A percentile compares a stretch with the other conserved stretches of the same genome.
Evolutionary conservation across 2,888 invertebrate genomes (phyloP).

Genomic region (Octonoba sinensis): DNA sequence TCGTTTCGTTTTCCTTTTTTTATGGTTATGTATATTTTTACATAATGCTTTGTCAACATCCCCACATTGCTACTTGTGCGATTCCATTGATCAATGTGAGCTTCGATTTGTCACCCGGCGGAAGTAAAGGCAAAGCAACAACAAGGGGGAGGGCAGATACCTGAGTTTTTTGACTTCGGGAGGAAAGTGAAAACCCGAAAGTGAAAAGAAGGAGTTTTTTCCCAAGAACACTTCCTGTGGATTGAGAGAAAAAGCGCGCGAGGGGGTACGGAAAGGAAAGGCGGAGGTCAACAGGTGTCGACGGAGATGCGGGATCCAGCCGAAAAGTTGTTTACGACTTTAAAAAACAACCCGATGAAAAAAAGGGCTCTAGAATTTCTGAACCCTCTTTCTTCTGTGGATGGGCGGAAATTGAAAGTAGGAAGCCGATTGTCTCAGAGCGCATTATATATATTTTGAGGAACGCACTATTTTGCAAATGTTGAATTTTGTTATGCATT

Average conservation of each 20-base stretch:
- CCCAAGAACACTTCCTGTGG: conserved; percentile 51
- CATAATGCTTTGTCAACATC: background rate
- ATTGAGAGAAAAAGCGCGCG: conserved; percentile 35
- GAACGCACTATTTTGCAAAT: too few relatives aligned
- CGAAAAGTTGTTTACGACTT: conserved; percentile 57
- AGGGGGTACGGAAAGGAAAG: conserved; percentile 20
- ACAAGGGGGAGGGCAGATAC: background rate
- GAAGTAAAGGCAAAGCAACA: conserved; percentile 26
- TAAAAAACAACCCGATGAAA: conserved; percentile 25
- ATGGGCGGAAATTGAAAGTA: too few relatives aligned
- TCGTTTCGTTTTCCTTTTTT: too few relatives aligned
- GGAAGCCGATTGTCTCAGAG: too few relatives aligned
- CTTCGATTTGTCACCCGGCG: conserved; percentile 17
- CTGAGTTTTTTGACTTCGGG: too few relatives aligned
- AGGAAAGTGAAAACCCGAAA: conserved; percentile 59
- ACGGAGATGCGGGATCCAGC: conserved; percentile 14
- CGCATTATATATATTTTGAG: too few relatives aligned
- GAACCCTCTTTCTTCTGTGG: conserved; percentile 20
- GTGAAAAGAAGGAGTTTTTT: conserved; percentile 42
- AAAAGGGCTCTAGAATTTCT: too few relatives aligned
- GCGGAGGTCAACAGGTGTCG: conserved; percentile 63
- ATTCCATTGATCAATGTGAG: background rate
- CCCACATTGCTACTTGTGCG: background rate
- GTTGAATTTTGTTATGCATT: too few relatives aligned
- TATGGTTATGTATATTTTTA: too few relatives aligned